Base-by-base conservation (phyloP, 2,113 vertebrate genomes). In the Seriola quinqueradiata region DNA sequence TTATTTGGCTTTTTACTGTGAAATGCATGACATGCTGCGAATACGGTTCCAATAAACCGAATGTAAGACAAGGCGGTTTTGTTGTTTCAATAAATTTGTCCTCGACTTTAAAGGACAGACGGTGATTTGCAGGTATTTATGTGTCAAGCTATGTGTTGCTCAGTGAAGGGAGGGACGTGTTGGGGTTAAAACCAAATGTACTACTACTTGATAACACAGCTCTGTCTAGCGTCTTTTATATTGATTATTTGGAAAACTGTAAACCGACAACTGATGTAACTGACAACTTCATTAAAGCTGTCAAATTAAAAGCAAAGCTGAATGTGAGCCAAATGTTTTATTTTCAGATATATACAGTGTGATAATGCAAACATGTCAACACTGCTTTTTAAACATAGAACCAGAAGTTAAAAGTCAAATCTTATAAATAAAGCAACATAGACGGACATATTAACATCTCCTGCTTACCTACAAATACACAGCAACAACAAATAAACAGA, bases 1-100 rank as follows among this genome's bases (percentile, higher is more conserved):
- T 81, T 16, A 74, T 74, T 36, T 38, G 71, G 67, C 73, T 71
- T 72, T 55, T 78, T 79, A 57, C 58, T 66, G 48, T 69, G 46
- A 57, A 73, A 81, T 72, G 42, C 38, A 32, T 8, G 55, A 59
- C 63, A 38, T 36, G 12, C 48, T 23, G 59, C 36, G 21, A 40
- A 70, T 8, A 50, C 61, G 16, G 38, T 9, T 9, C 54, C 75
- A 63, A 36, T 81, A 48, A 79, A 83, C 54, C 60, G 64, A 42
- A 57, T 32, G 21, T 5, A 28, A 64, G 12, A 16, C 5, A 25
- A 28, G 3, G 6, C 5, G 14, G 44, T 52, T 52, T 32, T 21
- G 40, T 28, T 71, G 28, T 54, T 75, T 76, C 25, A 57, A 64
- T 74, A 50, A 32, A 73, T 69, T 5, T 23, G 21, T 55, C 63